These are phyloP conservation scores for Drosophila pseudotalamancana DNA, from an alignment of 2,888 invertebrate genomes.

Conservation along the genomic window DNA sequence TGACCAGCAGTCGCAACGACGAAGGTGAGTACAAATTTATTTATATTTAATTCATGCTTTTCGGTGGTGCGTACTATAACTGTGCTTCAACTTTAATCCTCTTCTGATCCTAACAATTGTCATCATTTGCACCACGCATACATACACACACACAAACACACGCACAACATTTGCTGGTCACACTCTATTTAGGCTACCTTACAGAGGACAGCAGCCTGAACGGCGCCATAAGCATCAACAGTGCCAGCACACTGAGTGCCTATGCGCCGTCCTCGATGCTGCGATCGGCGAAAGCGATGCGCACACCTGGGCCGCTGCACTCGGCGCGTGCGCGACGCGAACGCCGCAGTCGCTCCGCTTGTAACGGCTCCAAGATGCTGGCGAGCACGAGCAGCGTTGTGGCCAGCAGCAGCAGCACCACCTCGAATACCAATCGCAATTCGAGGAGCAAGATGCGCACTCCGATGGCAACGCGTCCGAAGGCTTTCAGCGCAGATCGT, in stretches of 20 bases:
- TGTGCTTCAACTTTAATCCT: slow-evolving; percentile 21
- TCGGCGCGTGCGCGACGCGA: slow-evolving; percentile 82
- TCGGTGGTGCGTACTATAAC: slow-evolving; percentile 34
- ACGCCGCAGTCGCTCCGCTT: slow-evolving; percentile 82
- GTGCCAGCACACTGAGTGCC: slow-evolving; percentile 40
- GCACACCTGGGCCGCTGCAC: slow-evolving; percentile 81
- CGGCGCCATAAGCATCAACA: slow-evolving; percentile 47
- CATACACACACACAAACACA: slow-evolving; percentile 17
- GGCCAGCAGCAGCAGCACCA: slow-evolving; percentile 17
- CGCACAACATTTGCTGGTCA: slow-evolving; percentile 26
- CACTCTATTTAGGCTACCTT: slow-evolving; percentile 83
- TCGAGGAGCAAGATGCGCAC: slow-evolving; percentile 82
- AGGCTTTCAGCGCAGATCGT: slow-evolving; percentile 83
- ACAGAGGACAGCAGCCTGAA: slow-evolving; percentile 83
- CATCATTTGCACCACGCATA: slow-evolving; percentile 10
- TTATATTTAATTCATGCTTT: background rate
- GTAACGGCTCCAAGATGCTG: slow-evolving; percentile 50
- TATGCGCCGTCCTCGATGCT: slow-evolving; percentile 47
- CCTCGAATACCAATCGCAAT: slow-evolving; percentile 34
- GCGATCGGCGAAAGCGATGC: slow-evolving; percentile 55
- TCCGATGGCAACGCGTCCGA: slow-evolving; percentile 74
- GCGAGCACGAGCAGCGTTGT: slow-evolving; percentile 35
- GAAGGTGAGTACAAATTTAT: slow-evolving; percentile 50
- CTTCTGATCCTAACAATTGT: slow-evolving; percentile 4
- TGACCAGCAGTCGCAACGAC: slow-evolving; percentile 62